A percentile compares a stretch with the other conserved stretches of the same genome.
Evolutionary conservation across 2,888 invertebrate species (phyloP).

Genomic region (Dynastes maya): DNA sequence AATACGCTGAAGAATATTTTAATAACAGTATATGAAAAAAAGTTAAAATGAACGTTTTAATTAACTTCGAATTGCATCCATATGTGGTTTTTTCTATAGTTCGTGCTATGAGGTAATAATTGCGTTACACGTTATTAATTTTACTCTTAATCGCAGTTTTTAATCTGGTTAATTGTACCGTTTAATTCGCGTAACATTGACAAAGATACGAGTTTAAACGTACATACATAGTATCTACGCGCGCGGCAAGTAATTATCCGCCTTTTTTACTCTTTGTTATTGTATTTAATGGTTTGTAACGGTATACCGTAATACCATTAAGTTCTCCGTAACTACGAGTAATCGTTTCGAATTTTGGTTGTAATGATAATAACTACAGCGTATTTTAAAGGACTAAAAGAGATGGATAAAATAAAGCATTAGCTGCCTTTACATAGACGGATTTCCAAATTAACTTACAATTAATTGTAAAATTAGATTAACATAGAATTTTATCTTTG

Average conservation of each 20-base stretch:
- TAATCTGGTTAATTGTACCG: constrained; percentile 22
- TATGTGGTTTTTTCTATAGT: not conserved
- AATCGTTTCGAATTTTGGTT: constrained; percentile 9
- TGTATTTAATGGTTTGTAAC: constrained; percentile 25
- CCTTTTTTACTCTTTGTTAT: not conserved
- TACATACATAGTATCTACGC: not conserved
- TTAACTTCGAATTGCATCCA: too few relatives aligned
- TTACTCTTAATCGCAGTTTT: constrained; percentile 13
- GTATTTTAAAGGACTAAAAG: not conserved
- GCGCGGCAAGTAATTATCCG: not conserved
- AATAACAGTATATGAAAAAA: too few relatives aligned
- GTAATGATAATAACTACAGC: constrained; percentile 2
- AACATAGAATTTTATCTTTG: too few relatives aligned
- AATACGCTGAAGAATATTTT: too few relatives aligned
- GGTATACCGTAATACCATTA: constrained; percentile 13
- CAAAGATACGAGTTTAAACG: constrained; percentile 1
- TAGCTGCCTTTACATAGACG: too few relatives aligned
- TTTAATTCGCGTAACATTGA: not conserved
- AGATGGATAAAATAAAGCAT: not conserved
- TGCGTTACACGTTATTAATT: constrained; percentile 1
- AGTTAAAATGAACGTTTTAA: too few relatives aligned
- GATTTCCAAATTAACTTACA: too few relatives aligned
- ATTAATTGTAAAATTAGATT: too few relatives aligned
- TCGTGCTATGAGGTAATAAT: constrained; percentile 1
- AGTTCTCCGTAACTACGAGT: not conserved